phyloP scores from a whole-genome alignment of 2,113 vertebrate species.

The Cromileptes altivelis region DNA sequence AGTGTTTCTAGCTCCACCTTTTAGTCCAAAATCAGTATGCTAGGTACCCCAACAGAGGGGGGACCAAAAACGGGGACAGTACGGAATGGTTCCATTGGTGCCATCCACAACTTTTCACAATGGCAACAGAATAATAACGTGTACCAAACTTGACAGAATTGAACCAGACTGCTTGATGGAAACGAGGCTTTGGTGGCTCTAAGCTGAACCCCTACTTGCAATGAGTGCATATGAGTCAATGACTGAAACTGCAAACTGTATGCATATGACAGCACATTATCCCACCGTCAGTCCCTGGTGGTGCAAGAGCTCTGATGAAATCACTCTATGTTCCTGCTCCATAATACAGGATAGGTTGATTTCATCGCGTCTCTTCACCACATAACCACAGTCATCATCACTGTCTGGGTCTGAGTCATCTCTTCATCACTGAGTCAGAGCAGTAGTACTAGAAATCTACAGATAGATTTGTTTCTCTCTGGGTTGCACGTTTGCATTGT shows the following conservation, averaged over 20 bases:
- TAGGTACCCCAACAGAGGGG: too few species aligned
- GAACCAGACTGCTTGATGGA: too few species aligned
- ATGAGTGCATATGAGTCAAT: background rate
- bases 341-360: slow-evolving; percentile 89
- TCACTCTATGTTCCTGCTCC: slow-evolving; percentile 87
- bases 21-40: too few species aligned
- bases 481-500: background rate
- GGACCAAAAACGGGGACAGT: too few species aligned
- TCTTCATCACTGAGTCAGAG: background rate
- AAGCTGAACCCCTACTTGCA: background rate
- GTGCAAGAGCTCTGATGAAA: slow-evolving; percentile 88
- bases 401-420: background rate
- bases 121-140: too few species aligned
- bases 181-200: background rate
- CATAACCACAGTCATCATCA: slow-evolving; percentile 27
- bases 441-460: background rate
- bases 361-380: slow-evolving; percentile 87
- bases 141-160: too few species aligned
- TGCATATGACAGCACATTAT: background rate
- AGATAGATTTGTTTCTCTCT: background rate
- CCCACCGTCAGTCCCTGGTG: slow-evolving; percentile 50
- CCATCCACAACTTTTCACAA: too few species aligned
- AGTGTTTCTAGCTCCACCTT: too few species aligned
- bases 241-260: background rate
- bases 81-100: too few species aligned